These are phyloP conservation scores for Tychaedon coryphoeus DNA, from an alignment of 2,113 vertebrate genomes.

Conservation along the genomic window DNA sequence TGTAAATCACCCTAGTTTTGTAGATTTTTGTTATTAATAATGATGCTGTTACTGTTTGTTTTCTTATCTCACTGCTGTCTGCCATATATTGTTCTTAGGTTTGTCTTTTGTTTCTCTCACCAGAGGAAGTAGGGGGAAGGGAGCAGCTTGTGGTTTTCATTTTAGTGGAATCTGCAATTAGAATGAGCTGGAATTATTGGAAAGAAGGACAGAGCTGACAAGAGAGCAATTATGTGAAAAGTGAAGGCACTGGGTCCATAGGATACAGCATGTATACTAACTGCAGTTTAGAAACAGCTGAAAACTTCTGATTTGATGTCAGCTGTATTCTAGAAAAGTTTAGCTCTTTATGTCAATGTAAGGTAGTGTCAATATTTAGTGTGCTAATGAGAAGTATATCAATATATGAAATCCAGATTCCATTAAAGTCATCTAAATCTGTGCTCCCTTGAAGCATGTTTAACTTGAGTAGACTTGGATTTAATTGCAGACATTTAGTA, in stretches of 20 bases:
- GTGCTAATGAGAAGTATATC: slow-evolving; percentile 21
- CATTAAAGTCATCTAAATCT: not conserved
- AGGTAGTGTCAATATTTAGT: not conserved
- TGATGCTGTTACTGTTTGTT: not conserved
- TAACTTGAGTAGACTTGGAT: not conserved
- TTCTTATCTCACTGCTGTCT: not conserved
- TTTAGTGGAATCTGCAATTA: not conserved
- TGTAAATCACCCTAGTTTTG: not conserved
- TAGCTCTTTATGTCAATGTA: not conserved
- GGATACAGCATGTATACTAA: not conserved
- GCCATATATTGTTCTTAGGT: not conserved
- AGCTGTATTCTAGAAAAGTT: not conserved
- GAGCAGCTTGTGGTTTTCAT: not conserved
- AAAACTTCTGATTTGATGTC: not conserved
- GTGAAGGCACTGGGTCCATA: not conserved
- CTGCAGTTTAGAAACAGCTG: not conserved
- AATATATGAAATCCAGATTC: not conserved
- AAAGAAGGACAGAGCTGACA: not conserved
- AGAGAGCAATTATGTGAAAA: not conserved
- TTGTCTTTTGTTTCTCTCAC: not conserved
- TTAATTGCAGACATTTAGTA: not conserved
- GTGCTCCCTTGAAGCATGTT: not conserved
- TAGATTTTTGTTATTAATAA: not conserved
- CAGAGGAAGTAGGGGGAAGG: not conserved
- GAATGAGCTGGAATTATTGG: not conserved